Base-by-base conservation (phyloP, 1,140 invertebrate species). In the Drosophila sechellia region DNA sequence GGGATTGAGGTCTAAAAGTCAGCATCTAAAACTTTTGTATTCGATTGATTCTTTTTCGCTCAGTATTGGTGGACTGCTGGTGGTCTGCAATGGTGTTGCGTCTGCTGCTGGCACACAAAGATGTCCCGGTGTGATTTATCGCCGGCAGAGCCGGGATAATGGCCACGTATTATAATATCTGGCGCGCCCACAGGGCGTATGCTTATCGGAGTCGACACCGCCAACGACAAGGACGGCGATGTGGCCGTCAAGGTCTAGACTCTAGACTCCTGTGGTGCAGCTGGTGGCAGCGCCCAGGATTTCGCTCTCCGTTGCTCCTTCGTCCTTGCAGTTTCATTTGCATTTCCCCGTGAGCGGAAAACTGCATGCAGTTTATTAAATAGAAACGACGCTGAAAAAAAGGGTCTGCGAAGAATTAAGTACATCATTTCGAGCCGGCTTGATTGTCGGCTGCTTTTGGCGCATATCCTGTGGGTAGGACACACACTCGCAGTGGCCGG, bases 131-230 rank as follows among this genome's bases (percentile, higher is more conserved):
- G 79, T 87, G 83, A 87, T 87, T 87, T 87, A 87, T 87, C 66
- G 84, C 79, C 84, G 54, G 70, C 84, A 74, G 75, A 79, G 84
- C 83, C 45, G 39, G 83, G 83, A 87, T 87, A 87, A 87, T 87
- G 79, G 83, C 83, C 84, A 87, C 83, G 83, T 87, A 87, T 87
- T 87, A 87, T 87, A 89, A 87, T 87, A 87, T 89, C 73, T 87
- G 84, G 84, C 79, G 75, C 79, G 76, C 84, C 84, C 72, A 75
- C 52, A 59, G 64, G 81, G 83, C 83, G 83, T 87, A 87, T 87
- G 83, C 83, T 87, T 87, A 87, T 87, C 83, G 83, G 79, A 64
- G 84, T 39, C 64, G 75, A 77, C 74, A 61, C 56, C 64, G 84
- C 66, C 84, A 81, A 69, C 73, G 80, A 74, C 73, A 77, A 68